These are phyloP conservation scores for Pao palembangensis DNA, from an alignment of 2,113 vertebrate genomes.

Conservation along the genomic window DNA sequence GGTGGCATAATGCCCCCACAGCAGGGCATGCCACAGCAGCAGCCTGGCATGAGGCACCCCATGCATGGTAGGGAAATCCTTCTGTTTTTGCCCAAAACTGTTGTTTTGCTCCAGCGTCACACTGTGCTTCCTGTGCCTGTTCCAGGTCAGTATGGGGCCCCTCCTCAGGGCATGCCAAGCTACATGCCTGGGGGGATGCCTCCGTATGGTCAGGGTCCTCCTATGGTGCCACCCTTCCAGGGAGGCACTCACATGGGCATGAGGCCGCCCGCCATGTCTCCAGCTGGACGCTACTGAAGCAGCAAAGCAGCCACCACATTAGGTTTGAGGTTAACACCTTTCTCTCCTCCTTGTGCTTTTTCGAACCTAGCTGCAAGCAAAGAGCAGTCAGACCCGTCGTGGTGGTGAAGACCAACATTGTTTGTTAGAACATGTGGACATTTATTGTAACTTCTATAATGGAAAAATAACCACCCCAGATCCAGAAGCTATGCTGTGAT, in stretches of 20 bases:
- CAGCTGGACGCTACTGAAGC: conserved; percentile 97
- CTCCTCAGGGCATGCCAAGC: conserved; percentile 94
- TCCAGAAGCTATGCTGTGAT: conserved; percentile 64
- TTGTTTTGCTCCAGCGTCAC: background rate
- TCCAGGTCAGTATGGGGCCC: conserved; percentile 92
- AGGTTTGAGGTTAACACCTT: conserved; percentile 99
- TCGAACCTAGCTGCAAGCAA: conserved; percentile 82
- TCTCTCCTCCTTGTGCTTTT: conserved; percentile 78
- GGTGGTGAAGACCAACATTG: conserved; percentile 82
- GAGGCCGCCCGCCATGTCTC: conserved; percentile 98
- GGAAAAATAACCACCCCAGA: conserved; percentile 73
- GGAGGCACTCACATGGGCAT: conserved; percentile 97
- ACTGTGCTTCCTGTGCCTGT: conserved; percentile 2
- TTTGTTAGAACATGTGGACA: conserved; percentile 81
- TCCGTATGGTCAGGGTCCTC: conserved; percentile 93
- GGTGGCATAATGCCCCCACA: conserved; percentile 91
- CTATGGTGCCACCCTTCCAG: conserved; percentile 94
- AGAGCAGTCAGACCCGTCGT: conserved; percentile 85
- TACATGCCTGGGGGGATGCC: conserved; percentile 95
- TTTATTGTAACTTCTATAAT: conserved; percentile 83
- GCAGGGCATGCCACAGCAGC: conserved; percentile 80
- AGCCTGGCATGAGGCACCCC: conserved; percentile 93
- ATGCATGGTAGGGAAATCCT: conserved; percentile 68
- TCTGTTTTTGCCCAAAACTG: background rate
- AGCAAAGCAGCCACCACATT: conserved; percentile 80